Conservation (phyloP, 2,797 vertebrate genomes). For the Melopsittacus undulatus region DNA sequence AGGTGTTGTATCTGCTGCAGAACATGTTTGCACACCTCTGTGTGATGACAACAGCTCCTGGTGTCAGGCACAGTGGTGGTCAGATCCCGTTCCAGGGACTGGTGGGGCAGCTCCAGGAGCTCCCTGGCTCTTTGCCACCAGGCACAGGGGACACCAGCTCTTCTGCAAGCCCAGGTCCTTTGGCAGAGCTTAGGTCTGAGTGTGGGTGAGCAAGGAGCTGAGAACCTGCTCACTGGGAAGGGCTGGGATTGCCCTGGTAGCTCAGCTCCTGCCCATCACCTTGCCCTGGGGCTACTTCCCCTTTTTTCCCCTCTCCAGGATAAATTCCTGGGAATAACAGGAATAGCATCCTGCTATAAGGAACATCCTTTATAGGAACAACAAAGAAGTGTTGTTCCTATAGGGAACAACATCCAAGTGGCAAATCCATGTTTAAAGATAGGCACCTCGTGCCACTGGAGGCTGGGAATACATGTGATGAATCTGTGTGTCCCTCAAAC, state of each 20-base stretch:
- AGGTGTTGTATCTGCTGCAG: rapidly evolving
- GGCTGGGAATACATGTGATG: background rate
- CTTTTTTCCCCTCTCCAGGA: rapidly evolving
- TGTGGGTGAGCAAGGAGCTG: background rate
- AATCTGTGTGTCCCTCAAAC: background rate
- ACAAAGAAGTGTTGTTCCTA: background rate
- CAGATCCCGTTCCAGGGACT: background rate
- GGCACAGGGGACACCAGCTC: rapidly evolving
- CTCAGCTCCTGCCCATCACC: background rate
- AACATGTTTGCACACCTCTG: rapidly evolving
- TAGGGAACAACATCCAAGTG: rapidly evolving
- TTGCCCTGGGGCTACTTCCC: background rate
- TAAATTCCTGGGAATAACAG: background rate
- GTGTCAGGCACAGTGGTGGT: background rate
- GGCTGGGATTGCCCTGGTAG: background rate
- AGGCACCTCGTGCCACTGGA: background rate
- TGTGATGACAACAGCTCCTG: background rate
- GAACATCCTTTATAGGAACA: background rate
- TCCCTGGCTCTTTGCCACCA: background rate
- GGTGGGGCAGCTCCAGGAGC: no score
- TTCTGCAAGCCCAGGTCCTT: background rate
- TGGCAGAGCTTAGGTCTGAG: background rate
- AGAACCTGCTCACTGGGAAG: background rate
- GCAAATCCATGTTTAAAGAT: background rate
- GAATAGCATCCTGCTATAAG: rapidly evolving